These are phyloP conservation scores for Tadarida brasiliensis DNA, from an alignment of 2,797 vertebrate genomes.

Conservation along the genomic window DNA sequence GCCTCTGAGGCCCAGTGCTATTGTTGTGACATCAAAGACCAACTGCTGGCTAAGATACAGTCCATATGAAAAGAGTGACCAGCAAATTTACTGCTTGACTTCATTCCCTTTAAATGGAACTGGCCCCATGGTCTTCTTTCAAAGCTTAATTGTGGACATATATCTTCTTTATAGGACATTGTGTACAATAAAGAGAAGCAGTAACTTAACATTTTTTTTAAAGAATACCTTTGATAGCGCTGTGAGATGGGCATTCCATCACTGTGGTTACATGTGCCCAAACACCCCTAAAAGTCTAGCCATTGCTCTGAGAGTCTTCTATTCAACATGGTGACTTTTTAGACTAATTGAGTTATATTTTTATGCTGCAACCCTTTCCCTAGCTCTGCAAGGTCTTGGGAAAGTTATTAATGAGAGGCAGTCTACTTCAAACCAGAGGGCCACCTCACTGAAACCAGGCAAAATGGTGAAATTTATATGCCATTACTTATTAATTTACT, in stretches of 20 bases:
- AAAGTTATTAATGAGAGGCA: constrained; percentile 70
- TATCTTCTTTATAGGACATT: constrained; percentile 90
- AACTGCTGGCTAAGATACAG: constrained; percentile 89
- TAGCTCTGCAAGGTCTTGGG: constrained; percentile 70
- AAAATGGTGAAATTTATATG: constrained; percentile 76
- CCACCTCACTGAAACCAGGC: constrained; percentile 73
- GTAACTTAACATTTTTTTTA: constrained; percentile 82
- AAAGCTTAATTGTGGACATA: constrained; percentile 88
- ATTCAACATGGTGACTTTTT: constrained; percentile 76
- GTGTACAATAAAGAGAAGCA: constrained; percentile 88
- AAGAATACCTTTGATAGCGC: constrained; percentile 86
- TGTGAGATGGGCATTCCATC: constrained; percentile 87
- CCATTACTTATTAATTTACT: constrained; percentile 81
- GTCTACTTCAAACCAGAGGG: constrained; percentile 75
- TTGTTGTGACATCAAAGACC: constrained; percentile 91
- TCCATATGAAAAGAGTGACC: constrained; percentile 90
- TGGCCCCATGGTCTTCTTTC: constrained; percentile 87
- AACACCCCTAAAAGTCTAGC: constrained; percentile 86
- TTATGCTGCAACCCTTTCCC: constrained; percentile 75
- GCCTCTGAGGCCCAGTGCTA: constrained; percentile 86
- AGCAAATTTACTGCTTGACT: constrained; percentile 91
- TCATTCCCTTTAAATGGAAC: constrained; percentile 89
- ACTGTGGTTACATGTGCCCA: constrained; percentile 89
- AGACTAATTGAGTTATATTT: constrained; percentile 80
- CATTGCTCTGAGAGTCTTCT: constrained; percentile 84